Percentiles rank a stretch among this genome's conserved stretches.
Conservation (phyloP, 1,140 invertebrate species). For the Heliconius hewitsoni region DNA sequence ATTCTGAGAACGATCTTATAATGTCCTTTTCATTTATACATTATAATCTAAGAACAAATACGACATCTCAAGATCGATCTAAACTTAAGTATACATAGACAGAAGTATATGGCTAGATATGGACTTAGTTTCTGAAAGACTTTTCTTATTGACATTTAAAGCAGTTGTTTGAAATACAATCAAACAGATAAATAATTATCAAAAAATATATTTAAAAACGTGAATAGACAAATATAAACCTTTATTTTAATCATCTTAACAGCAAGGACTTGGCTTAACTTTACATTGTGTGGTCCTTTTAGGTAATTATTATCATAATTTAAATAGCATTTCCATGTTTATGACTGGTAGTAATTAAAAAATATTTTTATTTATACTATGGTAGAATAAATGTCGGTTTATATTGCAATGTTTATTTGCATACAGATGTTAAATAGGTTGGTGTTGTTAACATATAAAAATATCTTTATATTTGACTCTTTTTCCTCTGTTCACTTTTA, state of each 20-base stretch:
- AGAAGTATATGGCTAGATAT: no score
- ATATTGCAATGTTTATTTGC: not conserved
- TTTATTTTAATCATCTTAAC: not conserved
- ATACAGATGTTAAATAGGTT: not conserved
- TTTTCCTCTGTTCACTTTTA: no score
- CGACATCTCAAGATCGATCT: not conserved
- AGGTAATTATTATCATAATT: slow-evolving; percentile 12
- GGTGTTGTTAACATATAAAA: not conserved
- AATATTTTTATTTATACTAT: not conserved
- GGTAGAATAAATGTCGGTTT: not conserved
- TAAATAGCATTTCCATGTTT: slow-evolving; percentile 5
- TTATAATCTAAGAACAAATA: no score
- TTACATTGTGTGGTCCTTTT: slow-evolving; percentile 2
- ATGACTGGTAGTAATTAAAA: not conserved
- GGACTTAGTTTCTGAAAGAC: not conserved
- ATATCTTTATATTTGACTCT: no score
- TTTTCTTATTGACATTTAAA: not conserved
- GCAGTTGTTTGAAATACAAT: not conserved
- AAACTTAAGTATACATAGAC: not conserved
- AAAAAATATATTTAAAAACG: not conserved
- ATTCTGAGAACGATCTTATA: no score
- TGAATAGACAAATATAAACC: not conserved
- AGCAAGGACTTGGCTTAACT: not conserved
- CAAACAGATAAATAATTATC: not conserved
- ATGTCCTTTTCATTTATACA: no score